These are phyloP conservation scores for Dicaeum eximium DNA, from an alignment of 2,113 vertebrate species.

Conservation along the genomic window DNA sequence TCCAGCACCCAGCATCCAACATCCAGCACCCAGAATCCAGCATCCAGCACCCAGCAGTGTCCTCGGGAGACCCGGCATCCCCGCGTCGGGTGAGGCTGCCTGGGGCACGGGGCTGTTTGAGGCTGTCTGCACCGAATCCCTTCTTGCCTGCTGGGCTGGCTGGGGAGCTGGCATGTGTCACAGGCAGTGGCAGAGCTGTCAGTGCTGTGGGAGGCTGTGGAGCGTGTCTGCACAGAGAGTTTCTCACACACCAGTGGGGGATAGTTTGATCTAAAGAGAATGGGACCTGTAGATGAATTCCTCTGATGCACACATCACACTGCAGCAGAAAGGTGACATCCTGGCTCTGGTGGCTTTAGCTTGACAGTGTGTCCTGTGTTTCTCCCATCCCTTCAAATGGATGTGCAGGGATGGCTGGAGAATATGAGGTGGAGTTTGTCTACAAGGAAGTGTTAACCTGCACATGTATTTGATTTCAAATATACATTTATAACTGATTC, in stretches of 20 bases:
- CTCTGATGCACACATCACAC: not conserved
- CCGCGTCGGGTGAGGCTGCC: fast-evolving
- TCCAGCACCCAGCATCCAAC: not conserved
- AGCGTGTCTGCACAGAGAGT: fast-evolving
- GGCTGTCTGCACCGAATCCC: not conserved
- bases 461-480: not conserved
- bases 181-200: not conserved
- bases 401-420: not conserved
- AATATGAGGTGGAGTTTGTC: not conserved
- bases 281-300: not conserved
- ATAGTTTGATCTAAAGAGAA: not conserved
- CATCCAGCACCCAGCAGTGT: fast-evolving
- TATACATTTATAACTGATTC: not conserved
- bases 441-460: not conserved
- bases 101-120: not conserved
- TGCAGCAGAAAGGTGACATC: not conserved
- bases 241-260: fast-evolving
- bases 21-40: not conserved
- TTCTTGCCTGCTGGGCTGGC: not conserved
- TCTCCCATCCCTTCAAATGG: not conserved
- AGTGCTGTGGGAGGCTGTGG: not conserved
- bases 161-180: not conserved
- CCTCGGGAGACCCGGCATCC: not conserved
- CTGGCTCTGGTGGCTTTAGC: not conserved
- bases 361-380: not conserved